These are phyloP conservation scores for Catharus ustulatus DNA, from an alignment of 2,797 vertebrate species.

Conservation along the genomic window DNA sequence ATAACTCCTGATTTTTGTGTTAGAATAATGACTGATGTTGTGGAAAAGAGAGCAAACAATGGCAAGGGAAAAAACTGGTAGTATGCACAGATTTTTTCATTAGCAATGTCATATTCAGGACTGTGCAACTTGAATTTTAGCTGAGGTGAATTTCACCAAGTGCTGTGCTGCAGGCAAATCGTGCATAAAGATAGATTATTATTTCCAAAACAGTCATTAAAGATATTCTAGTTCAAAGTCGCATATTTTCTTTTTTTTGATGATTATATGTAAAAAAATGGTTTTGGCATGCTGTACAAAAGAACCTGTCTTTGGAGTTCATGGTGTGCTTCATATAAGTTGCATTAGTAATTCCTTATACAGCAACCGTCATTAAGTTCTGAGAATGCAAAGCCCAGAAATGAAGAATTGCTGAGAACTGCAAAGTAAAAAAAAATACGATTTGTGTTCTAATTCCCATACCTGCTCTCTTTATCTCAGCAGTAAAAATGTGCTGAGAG, in stretches of 20 bases:
- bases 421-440: not conserved
- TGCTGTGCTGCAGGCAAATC: not conserved
- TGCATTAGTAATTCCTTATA: conserved; percentile 1
- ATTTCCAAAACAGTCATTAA: not conserved
- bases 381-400: not conserved
- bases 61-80: not conserved
- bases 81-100: not conserved
- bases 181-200: not conserved
- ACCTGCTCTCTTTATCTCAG: not conserved
- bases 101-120: not conserved
- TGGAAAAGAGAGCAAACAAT: not conserved
- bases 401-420: conserved; percentile 2
- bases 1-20: not conserved
- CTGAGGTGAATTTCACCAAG: not conserved
- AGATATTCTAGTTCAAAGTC: not conserved
- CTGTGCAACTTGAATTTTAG: not conserved
- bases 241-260: not conserved
- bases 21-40: not conserved
- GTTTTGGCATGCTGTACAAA: not conserved
- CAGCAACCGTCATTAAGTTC: conserved; percentile 12
- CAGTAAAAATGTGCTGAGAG: not conserved
- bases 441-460: conserved; percentile 24
- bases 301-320: not conserved
- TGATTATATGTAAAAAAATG: not conserved
- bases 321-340: not conserved